Conservation (phyloP, 2,797 vertebrate genomes). For the Artibeus lituratus region DNA sequence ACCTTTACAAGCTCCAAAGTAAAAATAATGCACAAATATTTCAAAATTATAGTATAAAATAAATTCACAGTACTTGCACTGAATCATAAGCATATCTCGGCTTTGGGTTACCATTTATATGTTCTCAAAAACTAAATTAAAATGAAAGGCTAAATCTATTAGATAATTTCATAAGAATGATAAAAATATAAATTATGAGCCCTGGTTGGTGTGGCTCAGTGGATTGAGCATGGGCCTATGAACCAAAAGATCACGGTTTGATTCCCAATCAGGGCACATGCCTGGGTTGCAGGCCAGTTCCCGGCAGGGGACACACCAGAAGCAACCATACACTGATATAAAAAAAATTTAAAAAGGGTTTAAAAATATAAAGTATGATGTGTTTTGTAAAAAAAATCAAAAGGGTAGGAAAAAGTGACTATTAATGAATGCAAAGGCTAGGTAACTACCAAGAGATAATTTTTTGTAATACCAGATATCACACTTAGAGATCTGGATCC, state of each 20-base stretch:
- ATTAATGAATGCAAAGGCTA: neutral
- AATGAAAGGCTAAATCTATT: slow-evolving; percentile 43
- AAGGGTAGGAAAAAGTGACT: neutral
- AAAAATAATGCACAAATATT: slow-evolving; percentile 12
- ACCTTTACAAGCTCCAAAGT: neutral
- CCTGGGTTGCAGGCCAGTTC: no score
- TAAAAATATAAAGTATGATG: slow-evolving; percentile 26
- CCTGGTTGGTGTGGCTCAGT: no score
- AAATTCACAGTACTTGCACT: neutral
- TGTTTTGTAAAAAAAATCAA: slow-evolving; percentile 18
- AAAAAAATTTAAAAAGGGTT: no score
- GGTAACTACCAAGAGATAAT: neutral
- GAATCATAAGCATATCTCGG: neutral
- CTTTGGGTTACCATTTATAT: slow-evolving; percentile 12
- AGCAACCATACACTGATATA: no score
- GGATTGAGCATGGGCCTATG: no score
- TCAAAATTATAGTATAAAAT: neutral
- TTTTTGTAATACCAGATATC: neutral
- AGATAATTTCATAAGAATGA: neutral
- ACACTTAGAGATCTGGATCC: neutral
- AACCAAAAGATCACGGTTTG: no score
- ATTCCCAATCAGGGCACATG: no score
- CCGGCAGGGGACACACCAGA: no score
- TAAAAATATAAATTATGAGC: slow-evolving; percentile 44
- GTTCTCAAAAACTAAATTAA: slow-evolving; percentile 10